Base-by-base conservation (phyloP, 2,797 vertebrate species). In the Emydoidea blandingii region DNA sequence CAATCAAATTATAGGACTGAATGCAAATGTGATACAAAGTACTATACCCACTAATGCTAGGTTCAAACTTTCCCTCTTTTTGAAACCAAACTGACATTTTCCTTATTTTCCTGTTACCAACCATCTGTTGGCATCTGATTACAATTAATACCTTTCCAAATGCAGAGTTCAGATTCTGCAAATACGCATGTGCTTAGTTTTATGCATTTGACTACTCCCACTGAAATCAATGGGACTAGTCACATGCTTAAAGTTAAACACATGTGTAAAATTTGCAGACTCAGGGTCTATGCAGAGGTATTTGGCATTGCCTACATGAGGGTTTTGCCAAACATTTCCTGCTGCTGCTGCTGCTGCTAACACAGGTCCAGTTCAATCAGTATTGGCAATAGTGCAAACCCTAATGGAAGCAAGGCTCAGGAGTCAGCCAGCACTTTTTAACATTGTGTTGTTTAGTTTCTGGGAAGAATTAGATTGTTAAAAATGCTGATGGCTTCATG, bases 341-440 rank as follows among this genome's bases (percentile, higher is more conserved):
- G 16, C 14, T 92, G 37, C n/a, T 92, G 37, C n/a, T 92, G 37
- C n/a, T 89, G 88, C 81, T 79, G 50, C 0, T 31, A 74, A 72
- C 5, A 56, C 16, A 84, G 10, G 11, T 68, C 27, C 27, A 78
- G 44, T 27, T 49, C 74, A 16, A 49, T 31, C 44, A 49, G 25
- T 31, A 49, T 15, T 78, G 44, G 44, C 14, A 25, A 44, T 18
- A 59, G 18, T 21, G 41, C 4, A 27, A 82, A 29, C 41, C 81
- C 41, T 47, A 34, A 29, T 14, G 41, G 14, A 82, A 31, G n/a
- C 59, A 1, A 0, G 0, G 49, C 31, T 23, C 65, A 29, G 14
- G 34, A 72, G 78, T 84, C 54, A 59, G 47, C 0, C 68, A 0
- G 3, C 0, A 0, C 41, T 78, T 56, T 85, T 87, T 0, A 0